These are phyloP conservation scores for Oeneis ivallda DNA, from an alignment of 2,888 invertebrate genomes.

Conservation along the genomic window DNA sequence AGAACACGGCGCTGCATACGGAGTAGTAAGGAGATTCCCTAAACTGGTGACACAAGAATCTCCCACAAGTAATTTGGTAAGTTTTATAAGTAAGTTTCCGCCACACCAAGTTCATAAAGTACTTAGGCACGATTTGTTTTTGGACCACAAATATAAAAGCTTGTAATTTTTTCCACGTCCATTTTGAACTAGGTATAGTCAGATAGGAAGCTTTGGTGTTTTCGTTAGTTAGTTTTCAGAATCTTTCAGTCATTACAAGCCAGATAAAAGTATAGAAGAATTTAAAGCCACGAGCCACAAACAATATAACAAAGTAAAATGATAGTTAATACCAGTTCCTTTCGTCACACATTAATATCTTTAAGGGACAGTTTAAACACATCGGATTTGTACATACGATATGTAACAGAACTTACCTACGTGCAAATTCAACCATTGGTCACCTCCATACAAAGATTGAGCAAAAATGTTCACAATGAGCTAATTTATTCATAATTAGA, in stretches of 20 bases:
- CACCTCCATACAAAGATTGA: constrained; percentile 30
- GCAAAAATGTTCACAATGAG: constrained; percentile 25
- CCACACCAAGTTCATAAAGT: too few relatives aligned
- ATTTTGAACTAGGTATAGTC: too few relatives aligned
- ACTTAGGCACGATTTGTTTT: too few relatives aligned
- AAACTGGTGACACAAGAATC: too few relatives aligned
- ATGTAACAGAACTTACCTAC: neutral
- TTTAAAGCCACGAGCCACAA: constrained; percentile 21
- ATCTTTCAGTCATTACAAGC: neutral
- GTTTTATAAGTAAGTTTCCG: too few relatives aligned
- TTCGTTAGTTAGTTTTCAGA: neutral
- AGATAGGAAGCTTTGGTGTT: too few relatives aligned
- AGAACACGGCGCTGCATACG: too few relatives aligned
- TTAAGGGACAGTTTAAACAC: neutral
- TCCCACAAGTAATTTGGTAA: too few relatives aligned
- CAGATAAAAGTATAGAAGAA: constrained; percentile 20
- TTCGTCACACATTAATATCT: constrained; percentile 14
- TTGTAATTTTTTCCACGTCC: too few relatives aligned
- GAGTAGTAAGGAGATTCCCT: too few relatives aligned
- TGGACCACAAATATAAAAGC: too few relatives aligned
- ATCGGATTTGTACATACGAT: constrained; percentile 1
- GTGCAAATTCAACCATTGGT: constrained; percentile 1
- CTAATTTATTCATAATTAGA: constrained; percentile 4
- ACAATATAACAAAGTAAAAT: constrained; percentile 26
- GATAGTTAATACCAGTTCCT: constrained; percentile 18